Percentiles rank a stretch among this genome's conserved stretches.
Evolutionary conservation across 2,797 vertebrate species (phyloP).

Genomic region (Platalea minor): DNA sequence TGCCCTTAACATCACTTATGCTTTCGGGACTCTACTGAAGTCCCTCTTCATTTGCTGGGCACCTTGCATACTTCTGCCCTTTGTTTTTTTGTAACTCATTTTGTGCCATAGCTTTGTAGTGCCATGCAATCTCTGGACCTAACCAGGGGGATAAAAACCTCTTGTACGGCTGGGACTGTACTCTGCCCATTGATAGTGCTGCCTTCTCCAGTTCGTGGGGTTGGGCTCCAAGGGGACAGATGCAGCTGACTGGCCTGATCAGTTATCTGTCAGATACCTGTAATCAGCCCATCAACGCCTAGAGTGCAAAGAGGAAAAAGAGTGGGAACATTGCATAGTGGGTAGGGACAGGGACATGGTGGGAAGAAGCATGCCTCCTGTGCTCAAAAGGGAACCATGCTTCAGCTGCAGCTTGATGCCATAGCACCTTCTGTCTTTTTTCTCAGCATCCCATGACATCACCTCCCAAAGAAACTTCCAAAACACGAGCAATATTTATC

Average conservation of each 20-base stretch:
- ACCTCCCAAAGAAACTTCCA: neutral
- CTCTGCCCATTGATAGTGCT: neutral
- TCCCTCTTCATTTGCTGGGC: neutral
- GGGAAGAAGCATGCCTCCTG: neutral
- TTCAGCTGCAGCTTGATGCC: neutral
- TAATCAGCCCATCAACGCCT: neutral
- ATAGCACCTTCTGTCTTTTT: neutral
- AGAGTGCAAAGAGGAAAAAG: neutral
- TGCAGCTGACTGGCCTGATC: neutral
- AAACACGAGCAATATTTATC: neutral
- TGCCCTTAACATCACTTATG: neutral
- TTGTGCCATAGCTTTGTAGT: neutral
- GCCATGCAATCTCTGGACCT: neutral
- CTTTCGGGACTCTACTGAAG: neutral
- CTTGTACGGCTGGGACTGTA: neutral
- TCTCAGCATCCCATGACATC: neutral
- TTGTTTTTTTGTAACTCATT: neutral
- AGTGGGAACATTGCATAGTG: neutral
- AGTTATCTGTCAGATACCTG: neutral
- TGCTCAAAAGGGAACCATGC: neutral
- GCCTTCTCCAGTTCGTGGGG: neutral
- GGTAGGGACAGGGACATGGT: neutral
- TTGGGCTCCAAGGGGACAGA: neutral
- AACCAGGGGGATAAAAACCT: neutral
- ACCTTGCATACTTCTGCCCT: neutral